Evolutionary conservation across 2,888 invertebrate genomes (phyloP).

Genomic region (Harpalus rufipes): DNA sequence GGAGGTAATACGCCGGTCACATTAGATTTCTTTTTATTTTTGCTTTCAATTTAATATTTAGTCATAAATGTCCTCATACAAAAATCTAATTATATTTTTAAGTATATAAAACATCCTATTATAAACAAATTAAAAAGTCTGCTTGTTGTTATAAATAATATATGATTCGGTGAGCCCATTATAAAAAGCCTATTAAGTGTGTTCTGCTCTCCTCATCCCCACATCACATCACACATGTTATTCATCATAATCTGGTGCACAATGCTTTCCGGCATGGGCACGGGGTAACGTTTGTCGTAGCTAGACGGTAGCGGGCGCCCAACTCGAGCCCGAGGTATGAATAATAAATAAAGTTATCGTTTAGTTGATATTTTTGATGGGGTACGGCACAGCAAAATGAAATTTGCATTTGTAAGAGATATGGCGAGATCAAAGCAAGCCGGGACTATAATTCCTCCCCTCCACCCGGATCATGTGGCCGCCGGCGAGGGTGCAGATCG

Average conservation of each 20-base stretch:
- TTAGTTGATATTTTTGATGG: constrained; percentile 82
- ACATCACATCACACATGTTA: neutral
- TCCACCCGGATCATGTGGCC: constrained; percentile 64
- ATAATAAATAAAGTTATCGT: constrained; percentile 83
- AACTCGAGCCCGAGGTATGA: constrained; percentile 77
- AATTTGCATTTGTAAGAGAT: constrained; percentile 79
- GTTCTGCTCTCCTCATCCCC: neutral
- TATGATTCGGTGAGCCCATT: neutral
- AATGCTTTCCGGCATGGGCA: neutral
- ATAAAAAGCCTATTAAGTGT: neutral
- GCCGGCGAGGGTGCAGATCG: constrained; percentile 64
- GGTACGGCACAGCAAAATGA: constrained; percentile 78
- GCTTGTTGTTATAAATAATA: too few relatives aligned
- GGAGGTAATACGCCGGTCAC: too few relatives aligned
- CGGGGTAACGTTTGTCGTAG: constrained; percentile 68
- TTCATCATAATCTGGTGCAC: neutral
- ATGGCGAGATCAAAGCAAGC: constrained; percentile 78
- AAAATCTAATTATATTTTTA: too few relatives aligned
- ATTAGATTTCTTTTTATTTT: too few relatives aligned
- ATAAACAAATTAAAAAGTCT: too few relatives aligned
- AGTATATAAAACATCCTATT: too few relatives aligned
- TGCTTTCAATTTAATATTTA: too few relatives aligned
- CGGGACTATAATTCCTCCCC: constrained; percentile 69
- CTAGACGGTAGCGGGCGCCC: constrained; percentile 71
- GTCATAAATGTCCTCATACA: too few relatives aligned